Evolutionary conservation across 2,888 invertebrate genomes (phyloP), one percentile per base, ranked within the genome.

Genomic region (Keiferia lycopersicella): DNA sequence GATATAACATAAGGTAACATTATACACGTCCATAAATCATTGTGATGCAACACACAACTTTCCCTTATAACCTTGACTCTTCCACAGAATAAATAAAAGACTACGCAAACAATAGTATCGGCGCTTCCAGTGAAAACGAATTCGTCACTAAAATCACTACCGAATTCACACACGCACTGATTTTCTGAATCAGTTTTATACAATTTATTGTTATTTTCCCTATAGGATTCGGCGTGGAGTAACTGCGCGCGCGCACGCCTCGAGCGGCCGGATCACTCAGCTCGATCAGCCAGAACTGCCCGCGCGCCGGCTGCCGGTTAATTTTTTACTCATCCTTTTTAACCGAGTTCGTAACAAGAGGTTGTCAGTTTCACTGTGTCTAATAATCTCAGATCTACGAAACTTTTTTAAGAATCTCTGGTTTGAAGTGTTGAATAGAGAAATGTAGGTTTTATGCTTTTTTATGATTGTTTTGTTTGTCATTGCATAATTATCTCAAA

Each of bases 251-350:
- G 66, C 67, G 70, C 65, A 68, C 67, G 63, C 57, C 69, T 67
- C 71, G 72, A 69, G 73, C 74, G 72, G 72, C 67, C 71, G 65
- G 66, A 66, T 75, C 74, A 73, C 30, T 30, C 53, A 18, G 20
- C 71, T 75, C 81, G 79, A 81, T 83, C 79, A 75, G 66, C 76
- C 78, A 78, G 73, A 79, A 80, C 78, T 77, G 73, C 78, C 80
- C 81, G 73, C 71, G 73, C 72, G 73, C 71, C 63, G 64, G 65
- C 66, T 73, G 38, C 18, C 39, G 68, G 73, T 71, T 71, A 75
- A 74, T 71, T 83, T 77, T 12, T 20, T 20, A 51, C 20, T 51
- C 20, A 56, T 22, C 56, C 41, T 34, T 34, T 34, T 34, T 34
- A 34, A 34, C 34, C 34, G 34, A 34, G 8, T 26, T 26, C 26